Base-by-base conservation (phyloP, 2,797 vertebrate genomes). In the Sus cebifrons region DNA sequence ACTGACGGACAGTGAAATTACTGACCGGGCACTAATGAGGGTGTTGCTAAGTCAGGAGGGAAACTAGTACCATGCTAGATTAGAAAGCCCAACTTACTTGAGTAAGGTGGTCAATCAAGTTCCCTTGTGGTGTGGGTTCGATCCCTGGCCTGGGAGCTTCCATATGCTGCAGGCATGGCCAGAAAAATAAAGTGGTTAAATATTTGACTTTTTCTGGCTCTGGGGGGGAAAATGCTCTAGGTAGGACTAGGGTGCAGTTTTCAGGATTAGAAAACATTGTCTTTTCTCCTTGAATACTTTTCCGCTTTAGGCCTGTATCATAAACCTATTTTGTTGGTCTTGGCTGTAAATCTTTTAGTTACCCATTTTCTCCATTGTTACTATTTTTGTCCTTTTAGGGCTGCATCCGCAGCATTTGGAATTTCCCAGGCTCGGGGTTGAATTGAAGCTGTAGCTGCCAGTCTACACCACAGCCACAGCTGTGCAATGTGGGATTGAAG, bases 1-100 rank as follows among this genome's bases (percentile, higher is more conserved):
- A 75, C 17, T 93, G 40, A 89, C 25, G n/a, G 89, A 84, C 89
- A 95, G 65, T 84, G 29, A 93, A 56, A 86, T 87, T 86, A 93
- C 17, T 40, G 12, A 62, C 5, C 23, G 23, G 16, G 54, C 60
- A 7, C 40, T 56, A 54, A 79, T 77, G 27, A 81, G 16, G 6
- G 10, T 68, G 18, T 56, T 52, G 56, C 71, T 62, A 49, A 67
- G 70, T 68, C n/a, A 84, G 36, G 84, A 82, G 56, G 18, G 82
- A 81, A 81, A 16, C 49, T 73, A 73, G 5, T 32, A 64, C 44
- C 56, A 25, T 74, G 14, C 49, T 67, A 73, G 9, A 67, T 81
- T 56, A 78, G 79, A 62, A 88, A 77, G 20, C 17, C 70, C 27
- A 67, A 0, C 21, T 58, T 86, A 81, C 44, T 89, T 84, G 23